phyloP scores from a whole-genome alignment of 2,888 invertebrate species.

The Tubiluchus corallicola region DNA sequence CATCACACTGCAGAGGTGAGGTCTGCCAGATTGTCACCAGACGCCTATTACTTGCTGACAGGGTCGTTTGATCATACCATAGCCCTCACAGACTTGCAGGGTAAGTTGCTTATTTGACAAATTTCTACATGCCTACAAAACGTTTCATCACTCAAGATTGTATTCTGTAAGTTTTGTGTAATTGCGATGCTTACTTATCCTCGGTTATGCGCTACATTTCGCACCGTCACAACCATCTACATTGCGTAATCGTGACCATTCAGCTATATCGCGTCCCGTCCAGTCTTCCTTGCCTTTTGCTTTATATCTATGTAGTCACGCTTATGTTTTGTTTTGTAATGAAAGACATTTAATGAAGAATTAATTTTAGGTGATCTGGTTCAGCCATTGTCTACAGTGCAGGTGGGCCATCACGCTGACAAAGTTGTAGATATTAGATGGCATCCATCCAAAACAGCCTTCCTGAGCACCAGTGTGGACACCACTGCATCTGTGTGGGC shows the following conservation, averaged over 20 bases:
- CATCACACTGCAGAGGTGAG: constrained; percentile 27
- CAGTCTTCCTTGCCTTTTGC: too few species aligned
- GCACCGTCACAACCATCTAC: too few species aligned
- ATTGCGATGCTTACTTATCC: too few species aligned
- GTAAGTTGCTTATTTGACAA: constrained; percentile 17
- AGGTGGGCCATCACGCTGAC: constrained; percentile 29
- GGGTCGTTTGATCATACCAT: constrained; percentile 28
- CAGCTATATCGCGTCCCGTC: too few species aligned
- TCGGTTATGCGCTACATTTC: too few species aligned
- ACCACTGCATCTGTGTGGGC: constrained; percentile 27
- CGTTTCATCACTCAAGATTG: too few species aligned
- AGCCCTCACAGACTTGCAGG: constrained; percentile 29
- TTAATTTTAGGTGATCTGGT: constrained; percentile 28
- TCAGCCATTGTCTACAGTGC: constrained; percentile 26
- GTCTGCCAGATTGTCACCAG: constrained; percentile 29
- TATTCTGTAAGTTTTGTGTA: too few species aligned
- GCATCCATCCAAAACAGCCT: constrained; percentile 29
- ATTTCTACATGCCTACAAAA: too few species aligned
- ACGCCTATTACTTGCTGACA: constrained; percentile 28
- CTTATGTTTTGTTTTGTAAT: not conserved
- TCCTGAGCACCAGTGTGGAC: constrained; percentile 28
- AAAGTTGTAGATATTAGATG: constrained; percentile 30
- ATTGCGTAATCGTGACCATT: too few species aligned
- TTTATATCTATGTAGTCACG: not conserved
- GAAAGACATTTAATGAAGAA: too few species aligned